Evolutionary conservation across 2,888 invertebrate species (phyloP), one percentile per base, ranked within the genome.

Genomic region (Bhutanitis thaidina): DNA sequence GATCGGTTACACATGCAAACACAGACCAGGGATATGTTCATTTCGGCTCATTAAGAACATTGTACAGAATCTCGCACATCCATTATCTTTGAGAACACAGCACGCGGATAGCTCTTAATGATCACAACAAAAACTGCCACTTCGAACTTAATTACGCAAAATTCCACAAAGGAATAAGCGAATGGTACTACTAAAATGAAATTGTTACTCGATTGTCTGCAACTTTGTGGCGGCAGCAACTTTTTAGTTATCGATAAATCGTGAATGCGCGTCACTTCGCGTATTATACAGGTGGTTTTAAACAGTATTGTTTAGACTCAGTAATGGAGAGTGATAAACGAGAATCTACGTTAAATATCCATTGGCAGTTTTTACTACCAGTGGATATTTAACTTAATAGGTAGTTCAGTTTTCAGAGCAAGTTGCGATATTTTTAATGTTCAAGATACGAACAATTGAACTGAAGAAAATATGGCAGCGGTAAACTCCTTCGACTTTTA

Each of bases 131-230:
- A 81, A 86, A 85, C 77, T 81, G 77, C 81, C 79, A 82, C 79
- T 77, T 72, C 69, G 57, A 66, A 73, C 69, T 77, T 82, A 85
- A 88, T 87, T 80, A 81, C 75, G 81, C 75, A 76, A 87, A 81
- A 88, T 86, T 85, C 84, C 86, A 66, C 78, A 77, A 71, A 71
- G 63, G 60, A 61, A 75, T 74, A 71, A 71, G 67, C 65, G 60
- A 50, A 66, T 67, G 51, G 54, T 64, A 64, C 60, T 49, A 59
- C 59, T 58, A 60, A 58, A 56, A 52, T 49, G 49, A 56, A 59
- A 68, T 64, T 58, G 54, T 59, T 58, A 55, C 50, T 55, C 67
- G 64, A 71, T 73, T 76, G 74, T 75, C 54, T 47, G 71, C 76
- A 76, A 78, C 79, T 78, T 60, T 51, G 45, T 7, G 9, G 30